Evolutionary conservation across 2,113 vertebrate species (phyloP).

Genomic region (Pelmatolapia mariae): DNA sequence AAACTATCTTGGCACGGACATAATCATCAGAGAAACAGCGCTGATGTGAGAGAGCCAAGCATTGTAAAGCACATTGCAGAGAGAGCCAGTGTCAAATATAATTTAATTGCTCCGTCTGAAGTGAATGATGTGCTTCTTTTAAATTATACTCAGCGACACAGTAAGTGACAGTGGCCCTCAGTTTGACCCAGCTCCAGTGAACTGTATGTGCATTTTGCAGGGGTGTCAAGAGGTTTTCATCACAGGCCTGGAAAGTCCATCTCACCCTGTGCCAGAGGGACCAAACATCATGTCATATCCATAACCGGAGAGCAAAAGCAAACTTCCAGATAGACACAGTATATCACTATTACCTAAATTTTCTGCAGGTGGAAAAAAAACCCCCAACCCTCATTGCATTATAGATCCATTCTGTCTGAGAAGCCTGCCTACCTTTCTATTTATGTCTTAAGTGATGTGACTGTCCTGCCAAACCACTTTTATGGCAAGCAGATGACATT

Average conservation of each 20-base stretch:
- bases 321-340: background rate
- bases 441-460: background rate
- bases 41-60: background rate
- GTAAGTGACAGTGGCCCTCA: background rate
- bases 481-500: background rate
- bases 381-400: rapidly evolving
- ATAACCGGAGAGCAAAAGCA: background rate
- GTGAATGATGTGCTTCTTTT: background rate
- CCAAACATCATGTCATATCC: background rate
- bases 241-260: background rate
- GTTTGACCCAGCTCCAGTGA: background rate
- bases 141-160: background rate
- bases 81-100: background rate
- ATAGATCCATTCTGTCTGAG: background rate
- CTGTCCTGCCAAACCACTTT: background rate
- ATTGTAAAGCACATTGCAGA: background rate
- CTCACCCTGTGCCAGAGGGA: background rate
- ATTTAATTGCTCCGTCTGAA: background rate
- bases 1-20: background rate
- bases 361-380: background rate
- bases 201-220: background rate
- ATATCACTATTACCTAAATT: background rate
- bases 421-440: background rate
- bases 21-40: background rate
- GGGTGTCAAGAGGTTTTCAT: background rate